Base-by-base conservation (phyloP, 2,888 invertebrate species). In the Yponomeuta sedellus region DNA sequence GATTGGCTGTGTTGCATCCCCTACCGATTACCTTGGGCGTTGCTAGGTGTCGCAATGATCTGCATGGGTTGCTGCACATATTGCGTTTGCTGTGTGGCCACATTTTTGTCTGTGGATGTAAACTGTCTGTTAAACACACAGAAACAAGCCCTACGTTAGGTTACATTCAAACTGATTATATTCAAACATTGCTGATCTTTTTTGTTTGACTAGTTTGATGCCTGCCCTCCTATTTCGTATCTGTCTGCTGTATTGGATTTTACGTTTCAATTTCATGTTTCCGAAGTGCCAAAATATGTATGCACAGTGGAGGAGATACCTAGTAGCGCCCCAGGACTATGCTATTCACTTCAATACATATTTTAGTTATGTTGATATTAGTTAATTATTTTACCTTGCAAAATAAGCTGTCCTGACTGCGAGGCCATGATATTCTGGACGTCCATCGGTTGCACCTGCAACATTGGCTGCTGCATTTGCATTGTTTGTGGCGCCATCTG, bases 391-490 rank as follows among this genome's bases (percentile, higher is more conserved):
- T 25, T 25, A 89, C 91, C 91, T 82, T 92, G 92, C 1, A 92
- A 70, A 64, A 92, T 88, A 34, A 92, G 74, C 71, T 92, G 92
- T 56, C 90, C 91, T 0, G 86, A 75, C 74, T 89, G 91, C 10
- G 90, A 89, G 0, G 87, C 79, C 10, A 89, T 76, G 2, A 91
- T 86, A 67, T 88, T 88, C 69, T 89, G 91, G 0, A 91, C 88
- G 65, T 91, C 91, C 90, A 91, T 89, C 0, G 88, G 86, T 66
- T 90, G 90, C 0, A 91, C 88, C 75, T 91, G 91, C 28, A 91
- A 66, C 87, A 90, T 81, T 44, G 73, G 73, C 66, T 71, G 73
- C 63, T 81, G 80, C 39, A 68, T 44, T 56, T 68, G 68, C 40
- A 67, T 12, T 0, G 61, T 63, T 19, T 52, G 61, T 39, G 64